Percentiles rank a stretch among this genome's conserved stretches.
phyloP scores from a whole-genome alignment of 2,113 vertebrate genomes.

The Cyprinodon brontotheroides region DNA sequence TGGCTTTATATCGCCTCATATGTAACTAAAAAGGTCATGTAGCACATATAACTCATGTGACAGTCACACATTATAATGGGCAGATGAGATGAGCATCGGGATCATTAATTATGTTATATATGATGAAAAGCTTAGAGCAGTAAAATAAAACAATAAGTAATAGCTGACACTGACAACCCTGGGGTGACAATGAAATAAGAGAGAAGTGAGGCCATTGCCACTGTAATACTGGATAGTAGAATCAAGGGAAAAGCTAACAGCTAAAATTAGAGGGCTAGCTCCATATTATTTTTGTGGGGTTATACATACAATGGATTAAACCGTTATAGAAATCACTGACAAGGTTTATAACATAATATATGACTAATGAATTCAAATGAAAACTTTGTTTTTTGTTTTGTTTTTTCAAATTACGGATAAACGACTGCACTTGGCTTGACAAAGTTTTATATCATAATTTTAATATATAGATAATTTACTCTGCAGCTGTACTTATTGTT shows the following conservation, averaged over 20 bases:
- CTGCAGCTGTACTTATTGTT: too few relatives aligned
- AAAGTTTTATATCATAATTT: too few relatives aligned
- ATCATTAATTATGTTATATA: constrained; percentile 62
- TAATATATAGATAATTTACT: too few relatives aligned
- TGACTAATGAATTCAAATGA: too few relatives aligned
- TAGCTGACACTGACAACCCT: constrained; percentile 43
- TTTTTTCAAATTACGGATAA: too few relatives aligned
- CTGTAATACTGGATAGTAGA: constrained; percentile 28
- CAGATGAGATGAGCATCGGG: constrained; percentile 21
- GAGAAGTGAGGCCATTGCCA: constrained; percentile 47
- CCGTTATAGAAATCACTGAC: too few relatives aligned
- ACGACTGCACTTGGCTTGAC: too few relatives aligned
- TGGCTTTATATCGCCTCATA: neutral
- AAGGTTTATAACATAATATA: too few relatives aligned
- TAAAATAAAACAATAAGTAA: constrained; percentile 61
- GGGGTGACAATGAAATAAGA: constrained; percentile 52
- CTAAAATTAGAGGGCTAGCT: constrained; percentile 34
- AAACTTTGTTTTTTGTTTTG: too few relatives aligned
- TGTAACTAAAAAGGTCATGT: neutral
- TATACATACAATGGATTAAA: neutral
- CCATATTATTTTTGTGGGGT: constrained; percentile 18
- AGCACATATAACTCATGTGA: neutral
- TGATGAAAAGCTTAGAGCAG: constrained; percentile 40
- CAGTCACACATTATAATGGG: constrained; percentile 11
- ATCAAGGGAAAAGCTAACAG: neutral